A percentile compares a stretch with the other conserved stretches of the same genome.
Conservation (phyloP, 2,797 vertebrate genomes). For the Oryzias dopingdopingensis region DNA sequence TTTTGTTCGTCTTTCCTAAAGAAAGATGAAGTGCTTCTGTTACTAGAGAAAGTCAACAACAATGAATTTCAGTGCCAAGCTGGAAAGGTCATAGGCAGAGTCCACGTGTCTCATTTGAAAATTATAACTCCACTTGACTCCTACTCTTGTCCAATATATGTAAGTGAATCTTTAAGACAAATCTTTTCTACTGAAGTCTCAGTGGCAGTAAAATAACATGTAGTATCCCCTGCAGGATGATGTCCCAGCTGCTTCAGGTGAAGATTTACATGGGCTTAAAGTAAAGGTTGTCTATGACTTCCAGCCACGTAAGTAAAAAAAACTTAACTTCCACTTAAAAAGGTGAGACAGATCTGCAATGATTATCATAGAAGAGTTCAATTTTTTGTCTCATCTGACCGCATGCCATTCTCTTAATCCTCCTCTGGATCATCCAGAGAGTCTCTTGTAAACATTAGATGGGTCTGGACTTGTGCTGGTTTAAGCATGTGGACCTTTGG, state of each 20-base stretch:
- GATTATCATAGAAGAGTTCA: too few species aligned
- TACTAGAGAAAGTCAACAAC: conserved; percentile 74
- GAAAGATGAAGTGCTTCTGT: conserved; percentile 82
- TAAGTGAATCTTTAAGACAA: conserved; percentile 22
- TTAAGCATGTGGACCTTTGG: too few species aligned
- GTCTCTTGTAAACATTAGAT: too few species aligned
- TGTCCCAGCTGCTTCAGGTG: conserved; percentile 15
- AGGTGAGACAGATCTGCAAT: too few species aligned
- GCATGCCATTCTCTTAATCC: too few species aligned
- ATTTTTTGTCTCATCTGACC: too few species aligned
- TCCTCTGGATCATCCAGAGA: too few species aligned
- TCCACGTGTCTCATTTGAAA: conserved; percentile 77
- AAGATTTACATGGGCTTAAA: conserved; percentile 64
- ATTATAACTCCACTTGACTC: conserved; percentile 78
- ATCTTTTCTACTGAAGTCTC: neutral
- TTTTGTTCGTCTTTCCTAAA: conserved; percentile 42
- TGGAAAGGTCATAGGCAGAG: conserved; percentile 72
- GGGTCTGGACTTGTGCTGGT: too few species aligned
- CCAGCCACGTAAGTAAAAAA: conserved; percentile 61
- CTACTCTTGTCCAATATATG: conserved; percentile 41
- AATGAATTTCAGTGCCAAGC: conserved; percentile 81
- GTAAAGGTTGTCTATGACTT: conserved; percentile 88
- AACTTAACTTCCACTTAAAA: too few species aligned
- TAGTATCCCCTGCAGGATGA: conserved; percentile 44
- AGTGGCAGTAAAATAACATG: neutral